Evolutionary conservation across 2,888 invertebrate species (phyloP).

Genomic region (Automeris io): DNA sequence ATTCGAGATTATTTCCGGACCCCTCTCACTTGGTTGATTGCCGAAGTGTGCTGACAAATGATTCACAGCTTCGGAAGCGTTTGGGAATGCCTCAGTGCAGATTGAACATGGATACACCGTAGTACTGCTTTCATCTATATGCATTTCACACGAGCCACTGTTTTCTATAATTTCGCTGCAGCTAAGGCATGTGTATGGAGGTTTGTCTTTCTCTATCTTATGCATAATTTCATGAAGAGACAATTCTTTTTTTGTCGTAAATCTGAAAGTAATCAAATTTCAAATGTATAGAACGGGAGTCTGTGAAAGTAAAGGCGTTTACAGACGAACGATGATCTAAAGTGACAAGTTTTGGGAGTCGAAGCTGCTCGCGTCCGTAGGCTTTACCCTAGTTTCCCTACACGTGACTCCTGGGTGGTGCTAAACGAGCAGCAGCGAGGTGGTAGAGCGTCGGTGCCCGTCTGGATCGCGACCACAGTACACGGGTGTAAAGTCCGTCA

Average conservation of each 20-base stretch:
- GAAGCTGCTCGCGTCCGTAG: too few species aligned
- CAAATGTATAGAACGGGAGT: too few species aligned
- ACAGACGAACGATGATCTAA: too few species aligned
- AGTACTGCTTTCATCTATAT: slow-evolving; percentile 49
- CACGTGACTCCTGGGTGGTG: too few species aligned
- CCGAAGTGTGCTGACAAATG: slow-evolving; percentile 57
- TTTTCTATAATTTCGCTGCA: slow-evolving; percentile 41
- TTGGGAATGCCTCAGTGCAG: slow-evolving; percentile 40
- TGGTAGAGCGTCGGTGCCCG: too few species aligned
- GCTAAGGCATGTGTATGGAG: slow-evolving; percentile 48
- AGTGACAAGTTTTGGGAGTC: too few species aligned
- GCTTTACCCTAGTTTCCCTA: too few species aligned
- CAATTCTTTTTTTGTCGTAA: slow-evolving; percentile 48
- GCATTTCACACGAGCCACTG: slow-evolving; percentile 45
- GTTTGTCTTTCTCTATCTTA: slow-evolving; percentile 35
- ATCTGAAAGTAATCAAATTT: slow-evolving; percentile 49
- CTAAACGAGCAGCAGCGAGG: too few species aligned
- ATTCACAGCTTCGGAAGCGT: slow-evolving; percentile 33
- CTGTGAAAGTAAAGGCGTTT: too few species aligned
- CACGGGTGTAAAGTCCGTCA: too few species aligned
- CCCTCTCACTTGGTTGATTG: slow-evolving; percentile 25
- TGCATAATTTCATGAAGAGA: slow-evolving; percentile 51
- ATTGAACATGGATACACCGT: slow-evolving; percentile 54
- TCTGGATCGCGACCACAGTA: too few species aligned
- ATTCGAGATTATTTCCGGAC: slow-evolving; percentile 17